These are phyloP conservation scores for Asobara japonica DNA, from an alignment of 1,140 invertebrate genomes.

Conservation along the genomic window DNA sequence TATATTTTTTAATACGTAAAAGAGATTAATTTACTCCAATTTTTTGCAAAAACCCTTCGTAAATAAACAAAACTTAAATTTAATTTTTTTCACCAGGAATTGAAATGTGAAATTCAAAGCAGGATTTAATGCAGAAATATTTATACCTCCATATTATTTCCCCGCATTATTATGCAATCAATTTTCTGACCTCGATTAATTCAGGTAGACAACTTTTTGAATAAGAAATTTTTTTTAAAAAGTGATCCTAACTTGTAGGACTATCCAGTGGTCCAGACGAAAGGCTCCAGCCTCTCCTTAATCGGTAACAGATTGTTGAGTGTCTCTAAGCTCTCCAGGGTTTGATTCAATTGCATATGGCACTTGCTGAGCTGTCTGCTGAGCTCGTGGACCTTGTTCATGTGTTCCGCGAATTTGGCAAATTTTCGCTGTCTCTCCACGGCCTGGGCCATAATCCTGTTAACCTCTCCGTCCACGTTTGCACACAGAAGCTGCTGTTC, in stretches of 20 bases:
- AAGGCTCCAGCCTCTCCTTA: conserved; percentile 87
- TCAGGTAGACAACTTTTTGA: too few relatives aligned
- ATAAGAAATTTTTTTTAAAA: conserved; percentile 7
- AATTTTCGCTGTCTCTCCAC: conserved; percentile 86
- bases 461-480: conserved; percentile 76
- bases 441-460: conserved; percentile 74
- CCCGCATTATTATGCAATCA: too few relatives aligned
- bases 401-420: conserved; percentile 84
- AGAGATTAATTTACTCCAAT: too few relatives aligned
- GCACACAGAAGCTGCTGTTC: conserved; percentile 55
- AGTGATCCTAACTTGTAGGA: background rate
- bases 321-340: conserved; percentile 84
- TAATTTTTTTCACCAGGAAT: too few relatives aligned
- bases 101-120: too few relatives aligned
- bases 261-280: conserved; percentile 87
- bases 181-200: too few relatives aligned
- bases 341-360: conserved; percentile 84
- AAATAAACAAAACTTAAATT: too few relatives aligned
- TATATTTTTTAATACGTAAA: too few relatives aligned
- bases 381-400: conserved; percentile 80
- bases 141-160: too few relatives aligned
- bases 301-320: conserved; percentile 86
- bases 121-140: too few relatives aligned
- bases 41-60: too few relatives aligned
- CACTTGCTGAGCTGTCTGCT: conserved; percentile 81